Base-by-base conservation (phyloP, 2,797 vertebrate species). In the Pygocentrus nattereri region DNA sequence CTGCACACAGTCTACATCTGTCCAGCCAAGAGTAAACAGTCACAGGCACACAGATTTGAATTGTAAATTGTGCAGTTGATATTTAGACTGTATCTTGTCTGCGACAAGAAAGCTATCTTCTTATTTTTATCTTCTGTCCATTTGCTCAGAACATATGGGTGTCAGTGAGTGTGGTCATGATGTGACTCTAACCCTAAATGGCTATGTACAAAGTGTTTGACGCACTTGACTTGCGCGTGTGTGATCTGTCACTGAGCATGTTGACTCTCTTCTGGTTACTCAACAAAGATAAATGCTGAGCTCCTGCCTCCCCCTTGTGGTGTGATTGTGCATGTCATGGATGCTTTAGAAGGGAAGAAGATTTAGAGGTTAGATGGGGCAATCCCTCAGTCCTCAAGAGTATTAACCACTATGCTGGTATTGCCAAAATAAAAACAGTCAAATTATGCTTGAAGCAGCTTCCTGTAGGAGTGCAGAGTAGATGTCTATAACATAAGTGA, bases 171-270 rank as follows among this genome's bases (percentile, higher is more conserved):
- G 80, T 27, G 6, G 21, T 76, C n/a, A 47, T 41, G 50, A 64
- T 68, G 65, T 62, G 73, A 71, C 72, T 78, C 41, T 30, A 82
- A 16, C 81, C 81, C 38, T 82, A 82, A 73, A 82, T 78, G 75
- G 81, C 64, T 59, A 58, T 82, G 75, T 6, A 59, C 5, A 56
- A 41, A 72, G 68, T 56, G 49, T 78, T 78, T 82, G 81, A 73
- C 59, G 34, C 58, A 77, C 67, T 82, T 77, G 59, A 72, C 7
- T 1, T n/a, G 50, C 25, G 19, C 25, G 10, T 27, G 31, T 23
- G 58, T 71, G 67, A 64, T 64, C 30, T 50, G 54, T 54, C 69
- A 56, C 68, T 67, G 75, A 58, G 31, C 65, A 54, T 27, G 72
- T 50, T 74, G 19, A 11, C 38, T 54, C 41, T 71, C 0, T 70